Base-by-base conservation (phyloP, 2,113 vertebrate genomes). In the Peromyscus polionotus region DNA sequence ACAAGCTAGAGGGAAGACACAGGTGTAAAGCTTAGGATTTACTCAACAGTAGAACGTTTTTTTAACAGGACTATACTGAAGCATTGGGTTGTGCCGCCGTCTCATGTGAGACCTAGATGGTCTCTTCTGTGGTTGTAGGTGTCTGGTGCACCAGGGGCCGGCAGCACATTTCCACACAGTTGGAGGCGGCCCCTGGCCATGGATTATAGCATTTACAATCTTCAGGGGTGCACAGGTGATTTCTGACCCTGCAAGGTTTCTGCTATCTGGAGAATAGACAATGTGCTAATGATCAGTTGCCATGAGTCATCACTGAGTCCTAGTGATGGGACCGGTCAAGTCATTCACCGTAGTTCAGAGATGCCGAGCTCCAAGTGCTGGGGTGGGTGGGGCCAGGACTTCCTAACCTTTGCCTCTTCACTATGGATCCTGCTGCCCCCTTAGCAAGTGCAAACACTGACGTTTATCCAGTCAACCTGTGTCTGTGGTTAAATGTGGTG, bases 401-500 rank as follows among this genome's bases (percentile, higher is more conserved):
- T 67, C 2, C 33, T 77, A 88, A 51, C 61, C 91, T 57, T 26
- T 89, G 92, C 80, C 70, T 65, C 73, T 81, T 90, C 51, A 70
- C 17, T 77, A 45, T 24, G 36, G 72, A 81, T 36, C 45, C 33
- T 19, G 0, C 68, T 76, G 17, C 45, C 48, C 86, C 68, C 39
- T 94, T 54, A 67, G 81, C 61, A 28, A 91, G 73, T 45, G 17
- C 88, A 95, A 81, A 76, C 17, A 14, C 1, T 92, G 79, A 70
- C 87, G 61, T 72, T 54, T 33, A 65, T 68, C 22, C 45, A 80
- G n/a, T 72, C 20, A 48, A 67, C n/a, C 94, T 88, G 57, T 57
- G 70, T 65, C 36, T 88, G 94, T 88, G 94, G 63, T 91, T 96
- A 88, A 93, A 76, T 80, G 36, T 9, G 81, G 24, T 61, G 2